These are phyloP conservation scores for Eclectus roratus DNA, from an alignment of 2,113 vertebrate species.

Conservation along the genomic window DNA sequence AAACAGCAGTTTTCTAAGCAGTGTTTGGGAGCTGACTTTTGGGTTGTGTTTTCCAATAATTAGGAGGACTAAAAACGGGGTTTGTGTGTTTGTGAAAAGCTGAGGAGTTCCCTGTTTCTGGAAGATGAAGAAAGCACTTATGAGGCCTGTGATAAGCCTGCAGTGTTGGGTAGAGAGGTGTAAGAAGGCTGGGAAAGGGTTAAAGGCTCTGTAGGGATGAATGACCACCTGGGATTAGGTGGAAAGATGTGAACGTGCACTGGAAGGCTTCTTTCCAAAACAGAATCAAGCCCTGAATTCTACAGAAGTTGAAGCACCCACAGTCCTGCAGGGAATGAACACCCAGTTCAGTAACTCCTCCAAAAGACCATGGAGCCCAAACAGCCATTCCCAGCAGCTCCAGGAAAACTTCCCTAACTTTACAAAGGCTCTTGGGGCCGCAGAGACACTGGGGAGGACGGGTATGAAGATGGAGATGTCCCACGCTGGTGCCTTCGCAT, in stretches of 20 bases:
- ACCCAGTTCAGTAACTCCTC: background rate
- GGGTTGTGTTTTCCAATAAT: background rate
- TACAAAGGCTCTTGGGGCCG: background rate
- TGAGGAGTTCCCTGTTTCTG: background rate
- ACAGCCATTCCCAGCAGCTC: background rate
- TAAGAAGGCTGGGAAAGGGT: background rate
- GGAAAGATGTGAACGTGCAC: too few species aligned
- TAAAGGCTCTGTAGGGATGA: background rate
- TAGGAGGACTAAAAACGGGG: background rate
- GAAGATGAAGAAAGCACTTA: background rate
- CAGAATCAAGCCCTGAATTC: background rate
- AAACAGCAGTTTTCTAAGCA: fast-evolving
- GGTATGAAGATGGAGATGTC: background rate
- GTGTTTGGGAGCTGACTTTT: background rate
- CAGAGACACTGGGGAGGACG: fast-evolving
- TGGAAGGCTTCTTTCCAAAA: background rate
- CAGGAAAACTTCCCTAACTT: background rate
- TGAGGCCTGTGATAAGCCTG: background rate
- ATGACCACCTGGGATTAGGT: background rate
- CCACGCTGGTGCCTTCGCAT: fast-evolving
- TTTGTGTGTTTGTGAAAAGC: background rate
- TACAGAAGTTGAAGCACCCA: background rate
- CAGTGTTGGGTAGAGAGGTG: background rate
- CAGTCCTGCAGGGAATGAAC: background rate
- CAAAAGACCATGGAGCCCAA: background rate